A percentile compares a stretch with the other conserved stretches of the same genome.
These are phyloP conservation scores for Tragelaphus imberbis DNA, from an alignment of 2,113 vertebrate genomes.

Conservation along the genomic window DNA sequence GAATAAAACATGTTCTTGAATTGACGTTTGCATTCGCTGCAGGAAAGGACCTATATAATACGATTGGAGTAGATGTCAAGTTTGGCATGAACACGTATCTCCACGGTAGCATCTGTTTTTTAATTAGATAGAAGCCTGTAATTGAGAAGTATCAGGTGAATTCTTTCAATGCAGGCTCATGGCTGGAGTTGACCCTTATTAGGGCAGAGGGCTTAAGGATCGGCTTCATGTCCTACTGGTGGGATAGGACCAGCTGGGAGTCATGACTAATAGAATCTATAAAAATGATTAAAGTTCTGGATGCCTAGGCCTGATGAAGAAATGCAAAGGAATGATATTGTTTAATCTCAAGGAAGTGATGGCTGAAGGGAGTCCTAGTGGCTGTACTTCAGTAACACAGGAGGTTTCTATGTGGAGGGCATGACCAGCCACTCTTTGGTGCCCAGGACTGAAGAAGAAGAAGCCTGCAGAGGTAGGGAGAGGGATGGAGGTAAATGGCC, in stretches of 20 bases:
- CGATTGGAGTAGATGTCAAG: not conserved
- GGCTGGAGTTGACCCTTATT: not conserved
- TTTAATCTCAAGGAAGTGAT: not conserved
- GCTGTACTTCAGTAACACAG: not conserved
- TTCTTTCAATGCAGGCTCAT: not conserved
- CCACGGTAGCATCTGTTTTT: not conserved
- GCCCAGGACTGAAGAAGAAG: not conserved
- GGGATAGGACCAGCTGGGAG: not conserved
- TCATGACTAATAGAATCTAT: not conserved
- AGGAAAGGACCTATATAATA: not conserved
- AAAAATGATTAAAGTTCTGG: not conserved
- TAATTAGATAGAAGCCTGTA: not conserved
- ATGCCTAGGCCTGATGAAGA: not conserved
- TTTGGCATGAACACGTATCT: not conserved
- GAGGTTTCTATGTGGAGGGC: not conserved
- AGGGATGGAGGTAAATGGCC: not conserved
- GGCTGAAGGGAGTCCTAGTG: not conserved
- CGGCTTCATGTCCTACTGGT: fast-evolving
- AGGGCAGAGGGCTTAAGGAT: not conserved
- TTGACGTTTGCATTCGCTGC: not conserved
- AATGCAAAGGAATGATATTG: not conserved
- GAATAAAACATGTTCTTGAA: not conserved
- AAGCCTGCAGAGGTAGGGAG: not conserved
- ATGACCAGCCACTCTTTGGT: not conserved
- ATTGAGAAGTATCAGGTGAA: not conserved